Base-by-base conservation (phyloP, 2,888 invertebrate species). In the Caenorhabditis imperialis region DNA sequence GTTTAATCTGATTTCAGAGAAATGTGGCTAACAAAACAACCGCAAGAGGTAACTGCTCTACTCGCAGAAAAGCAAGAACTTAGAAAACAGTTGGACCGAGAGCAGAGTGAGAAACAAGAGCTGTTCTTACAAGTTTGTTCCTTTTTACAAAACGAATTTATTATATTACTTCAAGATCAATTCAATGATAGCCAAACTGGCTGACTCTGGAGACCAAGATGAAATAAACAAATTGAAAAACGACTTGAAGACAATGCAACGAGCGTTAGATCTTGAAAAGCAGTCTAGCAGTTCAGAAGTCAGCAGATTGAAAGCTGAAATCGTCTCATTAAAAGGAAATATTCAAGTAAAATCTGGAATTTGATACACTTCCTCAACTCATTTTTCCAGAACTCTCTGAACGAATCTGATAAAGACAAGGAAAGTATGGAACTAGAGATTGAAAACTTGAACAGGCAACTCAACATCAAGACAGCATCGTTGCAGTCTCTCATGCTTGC, bases 41-140 rank as follows among this genome's bases (percentile, higher is more conserved):
- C 86, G 8, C 62, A 78, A 8, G 85, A 86, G 76, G 81, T 84
- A 3, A 82, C 82, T 54, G 50, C 77, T 14, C 65, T 86, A n/a
- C 73, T 81, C 62, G 78, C 79, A 16, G 84, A 86, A 62, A 86
- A 86, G 48, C 75, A 81, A 37, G 85, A 86, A 42, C 72, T 86
- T 16, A 77, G 84, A n/a, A 75, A 74, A 30, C 86, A 86, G 44
- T 72, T 86, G 51, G 83, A 85, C 22, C 69, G 86, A 23, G 86
- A 86, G 61, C 84, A 86, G 45, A 82, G 54, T 53, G 86, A 86
- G 33, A 86, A 86, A 62, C 84, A 83, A 16, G 86, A 86, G 62
- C 71, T 86, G 6, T 86, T 86, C 67, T 77, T 83, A 74, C 85
- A 86, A 82, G 85, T 86, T n/a, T n/a, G n/a, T n/a, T n/a, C n/a